Conservation (phyloP, 2,797 vertebrate genomes). For the Labroides dimidiatus region DNA sequence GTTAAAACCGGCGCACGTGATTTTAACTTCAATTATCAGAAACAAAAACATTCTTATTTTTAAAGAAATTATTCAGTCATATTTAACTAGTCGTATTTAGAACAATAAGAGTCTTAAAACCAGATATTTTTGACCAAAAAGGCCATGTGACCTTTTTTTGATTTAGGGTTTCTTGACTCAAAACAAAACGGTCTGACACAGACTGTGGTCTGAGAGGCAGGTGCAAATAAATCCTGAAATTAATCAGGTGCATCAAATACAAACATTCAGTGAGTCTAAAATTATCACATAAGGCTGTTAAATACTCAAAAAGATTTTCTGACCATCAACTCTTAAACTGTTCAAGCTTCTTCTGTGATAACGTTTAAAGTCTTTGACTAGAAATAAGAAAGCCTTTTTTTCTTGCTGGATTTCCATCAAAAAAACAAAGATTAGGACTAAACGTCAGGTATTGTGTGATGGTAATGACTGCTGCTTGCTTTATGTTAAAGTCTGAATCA, state of each 20-base stretch:
- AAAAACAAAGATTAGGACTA: too few relatives aligned
- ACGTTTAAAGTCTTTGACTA: too few relatives aligned
- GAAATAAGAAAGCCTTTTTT: too few relatives aligned
- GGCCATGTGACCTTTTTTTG: neutral
- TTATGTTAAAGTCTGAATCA: too few relatives aligned
- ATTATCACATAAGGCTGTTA: neutral
- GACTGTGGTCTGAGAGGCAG: neutral
- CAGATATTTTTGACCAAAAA: neutral
- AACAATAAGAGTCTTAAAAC: neutral
- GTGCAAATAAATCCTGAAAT: neutral
- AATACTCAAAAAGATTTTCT: too few relatives aligned
- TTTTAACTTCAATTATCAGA: neutral
- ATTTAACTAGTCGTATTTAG: conserved; percentile 11
- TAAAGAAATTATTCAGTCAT: neutral
- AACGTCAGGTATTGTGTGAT: too few relatives aligned
- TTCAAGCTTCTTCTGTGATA: too few relatives aligned
- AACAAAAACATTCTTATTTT: neutral
- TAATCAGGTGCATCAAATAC: neutral
- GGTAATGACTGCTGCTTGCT: too few relatives aligned
- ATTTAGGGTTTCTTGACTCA: neutral
- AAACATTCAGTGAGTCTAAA: neutral
- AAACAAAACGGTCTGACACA: neutral
- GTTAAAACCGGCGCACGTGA: neutral
- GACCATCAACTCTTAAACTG: too few relatives aligned
- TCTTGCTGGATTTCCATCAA: too few relatives aligned